Percentiles rank a stretch among this genome's conserved stretches.
These are phyloP conservation scores for Orthosia gothica DNA, from an alignment of 2,888 invertebrate genomes.

Conservation along the genomic window DNA sequence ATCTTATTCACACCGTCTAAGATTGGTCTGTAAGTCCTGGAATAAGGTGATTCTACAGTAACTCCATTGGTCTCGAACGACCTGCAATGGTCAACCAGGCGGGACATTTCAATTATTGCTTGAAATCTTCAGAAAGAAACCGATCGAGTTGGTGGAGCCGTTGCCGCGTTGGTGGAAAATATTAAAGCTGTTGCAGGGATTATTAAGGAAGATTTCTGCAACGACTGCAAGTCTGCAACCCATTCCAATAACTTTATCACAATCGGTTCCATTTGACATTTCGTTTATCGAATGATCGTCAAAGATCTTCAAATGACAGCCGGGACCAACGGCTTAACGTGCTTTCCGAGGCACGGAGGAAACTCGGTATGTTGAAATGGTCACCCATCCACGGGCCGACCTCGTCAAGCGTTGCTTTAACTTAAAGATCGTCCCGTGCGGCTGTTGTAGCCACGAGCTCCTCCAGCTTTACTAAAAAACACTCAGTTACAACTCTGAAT, in stretches of 20 bases:
- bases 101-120: neutral
- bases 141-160: neutral
- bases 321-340: too few relatives aligned
- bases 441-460: too few relatives aligned
- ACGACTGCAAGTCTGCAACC: neutral
- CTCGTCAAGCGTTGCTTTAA: too few relatives aligned
- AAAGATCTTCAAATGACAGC: too few relatives aligned
- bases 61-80: neutral
- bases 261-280: constrained; percentile 23
- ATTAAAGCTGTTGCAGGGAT: too few relatives aligned
- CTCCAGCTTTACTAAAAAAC: neutral
- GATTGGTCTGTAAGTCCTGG: constrained; percentile 3
- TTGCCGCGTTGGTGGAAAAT: too few relatives aligned
- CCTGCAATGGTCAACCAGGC: too few relatives aligned
- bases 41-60: neutral
- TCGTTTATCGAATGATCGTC: neutral
- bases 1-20: constrained; percentile 49
- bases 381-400: too few relatives aligned
- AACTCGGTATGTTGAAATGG: too few relatives aligned
- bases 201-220: neutral
- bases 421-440: too few relatives aligned
- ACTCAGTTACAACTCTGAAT: neutral
- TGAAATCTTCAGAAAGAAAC: neutral
- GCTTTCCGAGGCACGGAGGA: too few relatives aligned
- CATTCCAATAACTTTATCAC: constrained; percentile 10